phyloP scores from a whole-genome alignment of 2,113 vertebrate genomes.

The Anguilla rostrata region DNA sequence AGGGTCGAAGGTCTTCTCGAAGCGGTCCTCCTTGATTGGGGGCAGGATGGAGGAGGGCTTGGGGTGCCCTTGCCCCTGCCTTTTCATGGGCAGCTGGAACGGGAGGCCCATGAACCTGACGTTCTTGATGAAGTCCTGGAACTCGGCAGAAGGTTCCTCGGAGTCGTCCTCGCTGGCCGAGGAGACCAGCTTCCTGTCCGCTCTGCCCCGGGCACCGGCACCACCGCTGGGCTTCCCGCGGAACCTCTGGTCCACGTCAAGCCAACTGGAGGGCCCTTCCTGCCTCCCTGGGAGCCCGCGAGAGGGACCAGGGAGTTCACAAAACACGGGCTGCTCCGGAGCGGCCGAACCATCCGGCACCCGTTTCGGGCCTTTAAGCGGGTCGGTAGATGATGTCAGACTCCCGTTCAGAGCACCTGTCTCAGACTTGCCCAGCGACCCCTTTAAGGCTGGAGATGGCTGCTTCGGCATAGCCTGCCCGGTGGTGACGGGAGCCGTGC shows the following conservation, averaged over 20 bases:
- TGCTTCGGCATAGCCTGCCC: no score
- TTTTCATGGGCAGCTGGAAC: conserved; percentile 81
- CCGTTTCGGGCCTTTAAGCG: conserved; percentile 14
- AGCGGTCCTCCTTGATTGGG: conserved; percentile 85
- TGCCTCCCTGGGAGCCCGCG: conserved; percentile 39
- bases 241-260: conserved; percentile 61
- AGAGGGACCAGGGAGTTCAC: conserved; percentile 25
- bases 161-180: conserved; percentile 72
- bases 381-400: neutral
- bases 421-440: neutral
- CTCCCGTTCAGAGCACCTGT: neutral
- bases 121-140: conserved; percentile 83
- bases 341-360: neutral
- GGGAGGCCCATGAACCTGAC: conserved; percentile 85
- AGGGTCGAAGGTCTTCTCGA: conserved; percentile 87
- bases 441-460: no score
- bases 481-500: no score
- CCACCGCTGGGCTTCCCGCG: conserved; percentile 47
- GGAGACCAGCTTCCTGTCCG: conserved; percentile 50
- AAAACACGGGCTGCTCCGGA: conserved; percentile 38
- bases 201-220: no score
- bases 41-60: conserved; percentile 81
- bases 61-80: conserved; percentile 72
- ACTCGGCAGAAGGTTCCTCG: conserved; percentile 76
- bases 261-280: conserved; percentile 55